phyloP scores from a whole-genome alignment of 2,113 vertebrate species.

The Esox niger region DNA sequence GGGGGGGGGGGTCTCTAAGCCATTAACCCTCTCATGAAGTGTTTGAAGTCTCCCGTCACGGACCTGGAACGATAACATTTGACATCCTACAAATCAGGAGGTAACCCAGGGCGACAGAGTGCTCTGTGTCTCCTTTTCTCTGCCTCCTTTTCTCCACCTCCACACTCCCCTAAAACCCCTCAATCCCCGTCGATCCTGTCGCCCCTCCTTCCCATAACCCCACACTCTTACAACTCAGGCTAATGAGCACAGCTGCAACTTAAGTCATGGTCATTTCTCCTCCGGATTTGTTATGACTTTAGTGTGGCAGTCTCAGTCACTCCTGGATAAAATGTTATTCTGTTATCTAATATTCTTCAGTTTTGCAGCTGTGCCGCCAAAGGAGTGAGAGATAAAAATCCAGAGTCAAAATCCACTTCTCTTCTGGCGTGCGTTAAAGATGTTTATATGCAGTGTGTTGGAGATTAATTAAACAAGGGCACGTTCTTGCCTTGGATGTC shows the following conservation, averaged over 20 bases:
- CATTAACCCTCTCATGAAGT: constrained; percentile 44
- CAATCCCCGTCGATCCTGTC: background rate
- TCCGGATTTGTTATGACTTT: constrained; percentile 59
- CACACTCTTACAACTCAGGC: constrained; percentile 48
- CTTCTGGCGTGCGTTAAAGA: constrained; percentile 21
- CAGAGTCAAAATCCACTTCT: constrained; percentile 16
- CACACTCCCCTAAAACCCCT: constrained; percentile 14
- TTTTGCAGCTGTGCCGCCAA: constrained; percentile 30
- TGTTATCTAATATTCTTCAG: constrained; percentile 42
- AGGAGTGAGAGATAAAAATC: constrained; percentile 42
- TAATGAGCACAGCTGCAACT: constrained; percentile 72
- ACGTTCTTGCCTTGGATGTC: too few relatives aligned
- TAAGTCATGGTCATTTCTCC: constrained; percentile 51
- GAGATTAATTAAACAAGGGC: too few relatives aligned
- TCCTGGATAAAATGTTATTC: constrained; percentile 18
- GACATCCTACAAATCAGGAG: constrained; percentile 31
- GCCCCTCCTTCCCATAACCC: background rate
- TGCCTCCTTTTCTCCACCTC: constrained; percentile 26
- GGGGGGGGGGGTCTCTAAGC: constrained; percentile 8
- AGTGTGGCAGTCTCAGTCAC: constrained; percentile 35
- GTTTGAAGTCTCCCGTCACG: constrained; percentile 44
- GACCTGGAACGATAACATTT: constrained; percentile 37
- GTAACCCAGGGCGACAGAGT: constrained; percentile 31
- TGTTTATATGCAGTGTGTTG: background rate
- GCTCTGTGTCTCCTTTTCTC: constrained; percentile 9